Conservation (phyloP, 2,113 vertebrate species). For the Cyprinodon brontotheroides region DNA sequence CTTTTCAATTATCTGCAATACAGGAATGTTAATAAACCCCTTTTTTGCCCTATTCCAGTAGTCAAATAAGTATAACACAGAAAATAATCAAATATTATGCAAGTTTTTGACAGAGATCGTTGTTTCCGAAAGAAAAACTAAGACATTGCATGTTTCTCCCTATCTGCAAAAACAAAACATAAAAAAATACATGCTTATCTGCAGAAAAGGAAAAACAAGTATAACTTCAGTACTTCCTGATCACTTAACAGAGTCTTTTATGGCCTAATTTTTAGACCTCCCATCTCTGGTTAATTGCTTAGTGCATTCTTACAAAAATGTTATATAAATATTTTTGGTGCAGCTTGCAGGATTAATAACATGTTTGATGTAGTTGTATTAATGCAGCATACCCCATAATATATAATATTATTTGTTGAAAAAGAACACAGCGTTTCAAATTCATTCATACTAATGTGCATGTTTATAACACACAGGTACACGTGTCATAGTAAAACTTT, state of each 20-base stretch:
- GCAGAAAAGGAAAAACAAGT: background rate
- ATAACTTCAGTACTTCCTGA: background rate
- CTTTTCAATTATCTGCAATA: background rate
- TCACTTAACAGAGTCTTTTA: background rate
- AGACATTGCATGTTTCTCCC: background rate
- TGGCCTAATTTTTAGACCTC: background rate
- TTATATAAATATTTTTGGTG: background rate
- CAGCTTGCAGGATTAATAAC: too few relatives aligned
- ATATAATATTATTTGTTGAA: background rate
- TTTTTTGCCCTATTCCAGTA: background rate
- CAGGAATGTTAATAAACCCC: background rate
- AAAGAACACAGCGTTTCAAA: background rate
- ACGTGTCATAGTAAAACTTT: background rate
- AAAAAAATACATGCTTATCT: background rate
- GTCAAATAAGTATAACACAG: background rate
- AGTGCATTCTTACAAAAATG: background rate
- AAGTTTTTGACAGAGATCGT: background rate
- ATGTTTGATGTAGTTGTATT: background rate
- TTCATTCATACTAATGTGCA: background rate
- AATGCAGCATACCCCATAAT: background rate
- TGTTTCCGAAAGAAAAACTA: background rate
- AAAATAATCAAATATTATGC: background rate
- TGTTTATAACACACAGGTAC: background rate
- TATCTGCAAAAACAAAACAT: background rate
- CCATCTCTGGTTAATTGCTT: background rate